These are phyloP conservation scores for Diplodus sargus DNA, from an alignment of 2,797 vertebrate species.

Conservation along the genomic window DNA sequence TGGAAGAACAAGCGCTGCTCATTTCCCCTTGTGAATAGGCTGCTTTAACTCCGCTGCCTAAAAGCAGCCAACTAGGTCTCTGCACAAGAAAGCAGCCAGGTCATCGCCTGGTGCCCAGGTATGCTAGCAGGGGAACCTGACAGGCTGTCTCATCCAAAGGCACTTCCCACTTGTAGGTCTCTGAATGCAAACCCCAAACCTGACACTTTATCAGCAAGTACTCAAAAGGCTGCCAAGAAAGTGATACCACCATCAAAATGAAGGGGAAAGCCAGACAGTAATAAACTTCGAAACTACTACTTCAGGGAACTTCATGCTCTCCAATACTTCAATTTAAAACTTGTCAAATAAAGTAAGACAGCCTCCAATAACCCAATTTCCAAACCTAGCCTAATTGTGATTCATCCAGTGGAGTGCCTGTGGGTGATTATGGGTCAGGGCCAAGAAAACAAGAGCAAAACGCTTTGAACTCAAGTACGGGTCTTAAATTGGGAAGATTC, in stretches of 20 bases:
- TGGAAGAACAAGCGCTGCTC: constrained; percentile 60
- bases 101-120: constrained; percentile 50
- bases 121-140: constrained; percentile 29
- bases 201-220: background rate
- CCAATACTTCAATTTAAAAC: constrained; percentile 24
- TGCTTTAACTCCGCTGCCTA: constrained; percentile 55
- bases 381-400: constrained; percentile 58
- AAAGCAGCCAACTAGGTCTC: constrained; percentile 58
- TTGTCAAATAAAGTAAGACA: constrained; percentile 40
- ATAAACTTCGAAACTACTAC: constrained; percentile 16
- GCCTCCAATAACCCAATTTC: constrained; percentile 54
- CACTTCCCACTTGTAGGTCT: background rate
- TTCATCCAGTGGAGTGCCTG: constrained; percentile 61
- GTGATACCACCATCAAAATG: background rate
- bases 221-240: background rate
- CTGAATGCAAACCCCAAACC: background rate
- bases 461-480: constrained; percentile 67
- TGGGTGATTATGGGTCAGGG: constrained; percentile 61
- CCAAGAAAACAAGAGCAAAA: constrained; percentile 69
- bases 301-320: background rate
- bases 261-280: background rate
- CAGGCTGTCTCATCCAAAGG: background rate
- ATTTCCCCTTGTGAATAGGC: constrained; percentile 60
- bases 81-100: constrained; percentile 40
- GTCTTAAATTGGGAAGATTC: constrained; percentile 69